Percentiles rank a stretch among this genome's conserved stretches.
These are phyloP conservation scores for Neostethus bicornis DNA, from an alignment of 2,797 vertebrate species.

Conservation along the genomic window DNA sequence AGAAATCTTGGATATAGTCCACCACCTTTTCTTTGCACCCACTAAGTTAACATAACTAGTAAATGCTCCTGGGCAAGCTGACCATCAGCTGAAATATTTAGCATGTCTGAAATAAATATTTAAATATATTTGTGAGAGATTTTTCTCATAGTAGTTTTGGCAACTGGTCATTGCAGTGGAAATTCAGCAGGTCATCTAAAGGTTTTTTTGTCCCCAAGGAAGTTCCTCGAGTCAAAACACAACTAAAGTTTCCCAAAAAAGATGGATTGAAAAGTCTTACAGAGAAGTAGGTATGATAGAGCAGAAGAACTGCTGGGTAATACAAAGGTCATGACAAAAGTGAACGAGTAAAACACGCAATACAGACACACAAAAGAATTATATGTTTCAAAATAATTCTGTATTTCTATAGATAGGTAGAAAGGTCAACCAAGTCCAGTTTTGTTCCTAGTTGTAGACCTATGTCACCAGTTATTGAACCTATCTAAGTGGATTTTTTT, in stretches of 20 bases:
- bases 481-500: slow-evolving; percentile 47
- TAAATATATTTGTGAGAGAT: too few species aligned
- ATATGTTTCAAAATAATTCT: slow-evolving; percentile 45
- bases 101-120: not conserved
- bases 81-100: not conserved
- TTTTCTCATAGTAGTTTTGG: not conserved
- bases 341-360: slow-evolving; percentile 3
- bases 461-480: slow-evolving; percentile 56
- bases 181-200: not conserved
- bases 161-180: not conserved
- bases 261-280: slow-evolving; percentile 2
- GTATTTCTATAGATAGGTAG: slow-evolving; percentile 43
- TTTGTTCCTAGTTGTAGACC: slow-evolving; percentile 53
- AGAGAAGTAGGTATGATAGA: not conserved
- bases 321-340: slow-evolving; percentile 6
- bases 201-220: not conserved
- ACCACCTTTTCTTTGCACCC: too few species aligned
- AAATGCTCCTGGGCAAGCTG: not conserved
- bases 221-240: not conserved
- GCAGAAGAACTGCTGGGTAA: not conserved
- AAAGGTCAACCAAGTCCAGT: slow-evolving; percentile 64
- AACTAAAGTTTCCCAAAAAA: slow-evolving; percentile 1
- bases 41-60: too few species aligned
- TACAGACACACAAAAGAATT: slow-evolving; percentile 13
- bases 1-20: too few species aligned